Evolutionary conservation across 2,113 vertebrate genomes (phyloP), one percentile per base, ranked within the genome.

Genomic region (Tragulus kanchil): DNA sequence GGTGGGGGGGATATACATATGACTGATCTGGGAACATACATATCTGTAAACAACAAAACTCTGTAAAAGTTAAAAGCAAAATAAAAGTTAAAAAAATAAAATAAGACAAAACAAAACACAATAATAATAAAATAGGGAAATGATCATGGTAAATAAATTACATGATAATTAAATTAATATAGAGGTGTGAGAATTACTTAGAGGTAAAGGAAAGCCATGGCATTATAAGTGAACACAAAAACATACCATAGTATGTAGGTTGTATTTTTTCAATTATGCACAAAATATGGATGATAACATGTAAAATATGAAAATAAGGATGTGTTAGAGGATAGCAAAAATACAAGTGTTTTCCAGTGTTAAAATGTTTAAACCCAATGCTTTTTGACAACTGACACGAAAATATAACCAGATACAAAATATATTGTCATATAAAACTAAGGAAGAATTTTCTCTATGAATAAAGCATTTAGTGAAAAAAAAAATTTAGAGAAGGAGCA

Each of bases 291-390:
- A 58, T 62, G 48, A 79, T 62, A 64, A 95, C 88, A 73, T 21
- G 48, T 17, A 96, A 73, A 93, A 42, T 52, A n/a, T 54, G 67
- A 81, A 96, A 75, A 26, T 79, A 79, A 90, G 58, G 48, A 88
- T n/a, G 4, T n/a, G 7, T 67, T 64, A 86, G 71, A 71, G 26
- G 36, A 62, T 58, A 56, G 8, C 56, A 87, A 85, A 85, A 85
- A 21, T 54, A 48, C 17, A 15, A 42, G 5, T 48, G 16, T 67
- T 83, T 91, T 17, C 16, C 71, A 75, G 50, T 79, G 93, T 84
- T 17, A 94, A 65, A 69, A 52, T 67, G 31, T 67, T 59, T 85
- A 75, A 91, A 71, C 14, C 21, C 16, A 89, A 8, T 7, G 62
- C 45, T 45, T 89, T 75, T 25, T 81, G 48, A 85, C 86, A 79